A percentile compares a stretch with the other conserved stretches of the same genome.
Conservation (phyloP, 2,113 vertebrate genomes). For the Muntiacus reevesi region DNA sequence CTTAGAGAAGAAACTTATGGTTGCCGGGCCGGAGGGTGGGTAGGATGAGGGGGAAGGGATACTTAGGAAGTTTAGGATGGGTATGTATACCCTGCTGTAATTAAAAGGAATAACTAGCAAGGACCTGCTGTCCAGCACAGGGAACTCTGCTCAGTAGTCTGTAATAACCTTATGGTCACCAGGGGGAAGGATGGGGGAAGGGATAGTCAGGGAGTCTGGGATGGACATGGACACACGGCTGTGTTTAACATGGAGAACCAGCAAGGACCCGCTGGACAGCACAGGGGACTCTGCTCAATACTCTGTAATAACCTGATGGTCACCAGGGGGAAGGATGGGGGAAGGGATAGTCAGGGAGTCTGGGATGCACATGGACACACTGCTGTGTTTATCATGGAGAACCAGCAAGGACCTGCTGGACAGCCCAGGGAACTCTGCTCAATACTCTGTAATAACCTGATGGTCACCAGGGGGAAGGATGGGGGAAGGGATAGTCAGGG, state of each 20-base stretch:
- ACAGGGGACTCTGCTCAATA: background rate
- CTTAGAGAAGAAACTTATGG: background rate
- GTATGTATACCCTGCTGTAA: rapidly evolving
- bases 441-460: too few species aligned
- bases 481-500: rapidly evolving
- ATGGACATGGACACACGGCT: background rate
- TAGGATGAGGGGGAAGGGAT: background rate
- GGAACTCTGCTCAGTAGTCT: background rate
- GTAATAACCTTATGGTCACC: background rate
- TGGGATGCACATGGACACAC: too few species aligned
- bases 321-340: too few species aligned
- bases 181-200: background rate
- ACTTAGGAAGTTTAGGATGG: background rate
- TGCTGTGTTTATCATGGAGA: too few species aligned
- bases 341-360: too few species aligned
- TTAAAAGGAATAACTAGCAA: background rate
- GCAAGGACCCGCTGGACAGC: rapidly evolving
- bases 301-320: too few species aligned
- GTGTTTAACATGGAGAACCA: background rate
- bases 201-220: background rate
- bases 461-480: too few species aligned
- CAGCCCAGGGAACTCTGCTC: too few species aligned
- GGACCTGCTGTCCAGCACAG: background rate
- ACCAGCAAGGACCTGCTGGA: too few species aligned
- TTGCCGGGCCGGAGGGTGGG: rapidly evolving